phyloP scores from a whole-genome alignment of 2,888 invertebrate species.

The Erebia palarica region DNA sequence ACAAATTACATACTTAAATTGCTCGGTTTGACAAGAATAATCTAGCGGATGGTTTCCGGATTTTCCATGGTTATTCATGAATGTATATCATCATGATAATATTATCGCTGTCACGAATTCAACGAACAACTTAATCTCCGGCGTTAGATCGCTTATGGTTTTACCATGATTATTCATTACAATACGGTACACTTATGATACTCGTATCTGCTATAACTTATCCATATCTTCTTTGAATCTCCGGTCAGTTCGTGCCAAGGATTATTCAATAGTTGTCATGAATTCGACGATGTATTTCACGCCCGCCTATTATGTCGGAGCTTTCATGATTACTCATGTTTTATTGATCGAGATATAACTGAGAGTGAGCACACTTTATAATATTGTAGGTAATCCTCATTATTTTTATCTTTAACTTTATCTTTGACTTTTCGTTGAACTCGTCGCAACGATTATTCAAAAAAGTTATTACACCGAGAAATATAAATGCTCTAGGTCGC shows the following conservation, averaged over 20 bases:
- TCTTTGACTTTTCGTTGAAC: no score
- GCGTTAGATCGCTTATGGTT: background rate
- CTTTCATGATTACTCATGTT: conserved; percentile 5
- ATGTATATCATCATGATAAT: background rate
- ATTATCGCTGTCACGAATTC: conserved; percentile 9
- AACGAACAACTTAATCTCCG: conserved; percentile 5
- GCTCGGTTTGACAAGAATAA: background rate
- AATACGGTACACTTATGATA: background rate
- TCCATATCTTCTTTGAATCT: conserved; percentile 4
- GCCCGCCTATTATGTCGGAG: background rate
- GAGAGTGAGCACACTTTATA: background rate
- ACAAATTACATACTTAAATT: background rate
- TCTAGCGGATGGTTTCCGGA: background rate
- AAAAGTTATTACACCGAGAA: no score
- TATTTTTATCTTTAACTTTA: no score
- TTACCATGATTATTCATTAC: no score
- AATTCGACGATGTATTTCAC: background rate
- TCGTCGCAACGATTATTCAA: no score
- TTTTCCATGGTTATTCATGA: conserved; percentile 4
- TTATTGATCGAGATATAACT: background rate
- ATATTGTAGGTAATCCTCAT: no score
- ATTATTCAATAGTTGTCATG: conserved; percentile 14
- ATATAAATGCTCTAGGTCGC: no score
- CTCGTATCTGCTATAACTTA: background rate
- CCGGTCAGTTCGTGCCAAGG: background rate